Conservation (phyloP, 2,888 invertebrate genomes). For the Apodemia mormo region DNA sequence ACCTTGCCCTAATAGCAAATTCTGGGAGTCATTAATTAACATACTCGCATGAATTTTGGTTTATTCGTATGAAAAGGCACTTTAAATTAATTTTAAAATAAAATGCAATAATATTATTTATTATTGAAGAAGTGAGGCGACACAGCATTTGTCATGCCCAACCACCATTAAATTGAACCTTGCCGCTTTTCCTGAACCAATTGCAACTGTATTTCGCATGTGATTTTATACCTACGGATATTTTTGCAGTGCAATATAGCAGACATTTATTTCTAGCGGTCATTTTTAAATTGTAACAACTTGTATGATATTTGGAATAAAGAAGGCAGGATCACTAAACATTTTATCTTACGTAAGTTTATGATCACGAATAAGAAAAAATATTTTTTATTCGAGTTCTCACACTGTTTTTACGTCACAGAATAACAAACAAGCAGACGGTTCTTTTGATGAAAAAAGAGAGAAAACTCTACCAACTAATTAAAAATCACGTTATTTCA, state of each 20-base stretch:
- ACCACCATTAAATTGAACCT: slow-evolving; percentile 79
- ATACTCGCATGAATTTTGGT: not conserved
- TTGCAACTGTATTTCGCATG: slow-evolving; percentile 59
- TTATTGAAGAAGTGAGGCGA: slow-evolving; percentile 46
- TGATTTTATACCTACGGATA: slow-evolving; percentile 31
- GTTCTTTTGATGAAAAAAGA: too few species aligned
- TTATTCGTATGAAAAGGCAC: not conserved
- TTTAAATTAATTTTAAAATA: slow-evolving; percentile 31
- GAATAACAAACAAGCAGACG: too few species aligned
- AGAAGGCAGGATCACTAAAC: too few species aligned
- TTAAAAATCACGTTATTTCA: too few species aligned
- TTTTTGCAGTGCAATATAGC: slow-evolving; percentile 25
- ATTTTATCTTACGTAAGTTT: too few species aligned
- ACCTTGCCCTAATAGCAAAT: not conserved
- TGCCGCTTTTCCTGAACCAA: slow-evolving; percentile 67
- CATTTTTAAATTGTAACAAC: slow-evolving; percentile 23
- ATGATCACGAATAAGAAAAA: too few species aligned
- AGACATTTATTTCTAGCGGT: slow-evolving; percentile 18
- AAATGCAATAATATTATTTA: slow-evolving; percentile 34
- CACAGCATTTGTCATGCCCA: slow-evolving; percentile 68
- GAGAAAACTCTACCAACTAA: too few species aligned
- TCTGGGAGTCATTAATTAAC: too few species aligned
- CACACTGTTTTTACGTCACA: too few species aligned
- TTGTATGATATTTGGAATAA: not conserved
- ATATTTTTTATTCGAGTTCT: too few species aligned